Conservation (phyloP, 2,113 vertebrate genomes). For the Menura novaehollandiae region DNA sequence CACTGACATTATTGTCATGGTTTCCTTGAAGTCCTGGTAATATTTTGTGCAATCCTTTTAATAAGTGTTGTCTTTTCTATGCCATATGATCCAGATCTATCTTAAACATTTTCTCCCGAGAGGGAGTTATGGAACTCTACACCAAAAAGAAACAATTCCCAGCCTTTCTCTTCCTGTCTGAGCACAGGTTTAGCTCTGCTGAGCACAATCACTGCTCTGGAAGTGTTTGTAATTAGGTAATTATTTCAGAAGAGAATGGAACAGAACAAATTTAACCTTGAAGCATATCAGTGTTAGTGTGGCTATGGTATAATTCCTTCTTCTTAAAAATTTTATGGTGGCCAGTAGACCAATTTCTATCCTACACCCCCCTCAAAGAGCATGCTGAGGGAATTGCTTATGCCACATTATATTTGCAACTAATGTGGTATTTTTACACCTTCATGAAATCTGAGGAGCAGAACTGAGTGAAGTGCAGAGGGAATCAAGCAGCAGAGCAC, state of each 20-base stretch:
- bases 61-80: not conserved
- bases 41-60: not conserved
- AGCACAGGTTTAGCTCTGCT: not conserved
- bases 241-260: not conserved
- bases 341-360: not conserved
- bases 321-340: not conserved
- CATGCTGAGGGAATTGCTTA: not conserved
- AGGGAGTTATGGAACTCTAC: not conserved
- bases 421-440: not conserved
- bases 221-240: not conserved
- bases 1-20: not conserved
- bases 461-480: not conserved
- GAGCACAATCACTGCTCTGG: not conserved
- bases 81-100: not conserved
- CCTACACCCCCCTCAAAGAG: not conserved
- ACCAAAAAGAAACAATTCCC: not conserved
- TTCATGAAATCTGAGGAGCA: not conserved
- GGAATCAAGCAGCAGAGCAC: not conserved
- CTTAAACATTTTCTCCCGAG: not conserved
- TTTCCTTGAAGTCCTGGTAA: not conserved
- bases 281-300: not conserved
- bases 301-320: not conserved
- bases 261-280: not conserved
- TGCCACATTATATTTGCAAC: not conserved
- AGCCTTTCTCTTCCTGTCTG: not conserved